These are phyloP conservation scores for Meteorus sp. DNA, from an alignment of 1,140 invertebrate species.

Conservation along the genomic window DNA sequence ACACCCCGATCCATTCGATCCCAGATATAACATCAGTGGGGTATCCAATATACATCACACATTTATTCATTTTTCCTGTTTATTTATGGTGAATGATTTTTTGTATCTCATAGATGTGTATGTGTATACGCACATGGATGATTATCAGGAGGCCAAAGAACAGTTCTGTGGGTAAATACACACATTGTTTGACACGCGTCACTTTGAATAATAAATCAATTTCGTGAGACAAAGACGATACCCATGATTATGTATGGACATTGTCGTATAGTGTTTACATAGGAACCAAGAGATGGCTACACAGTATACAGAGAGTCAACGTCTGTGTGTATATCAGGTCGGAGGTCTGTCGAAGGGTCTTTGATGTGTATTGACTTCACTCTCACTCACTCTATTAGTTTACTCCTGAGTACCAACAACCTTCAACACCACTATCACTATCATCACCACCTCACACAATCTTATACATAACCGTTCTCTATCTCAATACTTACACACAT, in stretches of 20 bases:
- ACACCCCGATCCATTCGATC: too few species aligned
- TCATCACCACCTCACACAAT: neutral
- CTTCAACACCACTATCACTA: neutral
- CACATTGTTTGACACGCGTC: constrained; percentile 60
- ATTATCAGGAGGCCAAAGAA: too few species aligned
- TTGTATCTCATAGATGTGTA: too few species aligned
- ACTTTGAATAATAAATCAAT: constrained; percentile 62
- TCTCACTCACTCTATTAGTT: constrained; percentile 23
- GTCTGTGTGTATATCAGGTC: too few species aligned
- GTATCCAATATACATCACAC: too few species aligned
- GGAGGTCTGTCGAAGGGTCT: constrained; percentile 22
- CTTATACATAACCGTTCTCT: neutral
- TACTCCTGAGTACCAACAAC: constrained; percentile 7
- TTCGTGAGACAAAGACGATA: constrained; percentile 56
- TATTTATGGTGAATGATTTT: too few species aligned
- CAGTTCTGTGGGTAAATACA: constrained; percentile 51
- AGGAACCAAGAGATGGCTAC: neutral
- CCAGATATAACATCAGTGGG: too few species aligned
- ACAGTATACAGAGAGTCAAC: too few species aligned
- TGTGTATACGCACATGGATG: too few species aligned
- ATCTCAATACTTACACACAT: neutral
- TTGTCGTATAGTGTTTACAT: constrained; percentile 35
- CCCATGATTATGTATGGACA: constrained; percentile 58
- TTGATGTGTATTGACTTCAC: constrained; percentile 33
- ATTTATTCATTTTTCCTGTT: too few species aligned